Base-by-base conservation (phyloP, 2,888 invertebrate species). In the Phragmatobia fuliginosa region DNA sequence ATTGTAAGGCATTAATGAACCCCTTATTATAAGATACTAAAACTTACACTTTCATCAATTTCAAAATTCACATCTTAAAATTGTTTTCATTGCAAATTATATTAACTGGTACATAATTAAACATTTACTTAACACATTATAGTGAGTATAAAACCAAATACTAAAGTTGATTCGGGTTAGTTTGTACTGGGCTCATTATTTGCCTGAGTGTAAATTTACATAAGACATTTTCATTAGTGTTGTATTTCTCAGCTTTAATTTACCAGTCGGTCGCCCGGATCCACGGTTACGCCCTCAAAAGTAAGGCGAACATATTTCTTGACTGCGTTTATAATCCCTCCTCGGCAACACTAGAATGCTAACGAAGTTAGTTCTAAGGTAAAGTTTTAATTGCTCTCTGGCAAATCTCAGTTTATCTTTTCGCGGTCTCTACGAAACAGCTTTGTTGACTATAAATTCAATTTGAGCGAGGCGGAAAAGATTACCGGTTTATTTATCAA, bases 361-460 rank as follows among this genome's bases (percentile, higher is more conserved):
- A 93, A 94, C 93, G 90, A 93, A 94, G 87, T 94, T 92, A 92
- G 92, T 92, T 92, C 87, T 88, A 90, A 94, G 92, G 91, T 94
- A 94, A 94, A 94, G 92, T 94, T 94, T 94, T 94, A 94, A 94
- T 94, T 94, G 94, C 93, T 92, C 91, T 86, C 90, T 85, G 87
- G 92, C 90, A 93, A 93, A 93, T 91, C 92, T 93, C 89, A 88
- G 92, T 93, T 93, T 93, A 93, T 94, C 93, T 94, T 94, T 93
- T 93, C 88, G 92, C 87, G 92, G 92, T 92, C 88, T 83, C 89
- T 78, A 84, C 84, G 87, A 90, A 90, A 91, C 91, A 88, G 91
- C 88, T 91, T 90, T 92, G 93, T 94, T 93, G 90, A 91, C 91
- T 90, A 89, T 91, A 92, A 92, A 94, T 94, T 92, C 90, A 92